A percentile compares a stretch with the other conserved stretches of the same genome.
These are phyloP conservation scores for Muscicapa comitata DNA, from an alignment of 2,797 vertebrate species.

Conservation along the genomic window DNA sequence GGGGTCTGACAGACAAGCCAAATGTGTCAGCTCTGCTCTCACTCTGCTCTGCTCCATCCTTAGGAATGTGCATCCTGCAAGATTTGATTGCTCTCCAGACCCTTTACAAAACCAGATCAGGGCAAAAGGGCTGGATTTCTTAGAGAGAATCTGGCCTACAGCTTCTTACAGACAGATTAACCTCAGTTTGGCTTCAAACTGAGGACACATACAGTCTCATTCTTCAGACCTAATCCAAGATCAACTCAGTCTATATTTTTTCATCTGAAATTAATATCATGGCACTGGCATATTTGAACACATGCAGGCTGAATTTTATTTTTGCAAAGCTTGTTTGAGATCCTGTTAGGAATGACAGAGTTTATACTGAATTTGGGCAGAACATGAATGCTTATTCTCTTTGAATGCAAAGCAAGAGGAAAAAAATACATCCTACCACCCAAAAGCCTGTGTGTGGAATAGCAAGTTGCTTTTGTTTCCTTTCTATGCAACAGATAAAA, in stretches of 20 bases:
- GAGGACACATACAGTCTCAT: constrained; percentile 14
- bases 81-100: neutral
- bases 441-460: neutral
- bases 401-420: neutral
- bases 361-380: neutral
- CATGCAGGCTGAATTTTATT: neutral
- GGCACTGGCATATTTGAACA: neutral
- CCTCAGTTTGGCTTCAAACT: constrained; percentile 26
- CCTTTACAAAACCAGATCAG: neutral
- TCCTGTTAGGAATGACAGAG: neutral
- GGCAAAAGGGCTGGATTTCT: constrained; percentile 51
- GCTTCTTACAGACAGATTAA: constrained; percentile 61
- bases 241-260: neutral
- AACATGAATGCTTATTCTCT: neutral
- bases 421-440: neutral
- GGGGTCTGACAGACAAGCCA: neutral
- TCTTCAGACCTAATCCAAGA: constrained; percentile 45
- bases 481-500: neutral
- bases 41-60: neutral
- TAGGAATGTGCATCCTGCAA: neutral
- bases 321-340: neutral
- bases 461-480: neutral
- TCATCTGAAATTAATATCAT: neutral
- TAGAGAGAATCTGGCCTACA: constrained; percentile 36
- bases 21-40: neutral